Evolutionary conservation across 2,888 invertebrate genomes (phyloP).

Genomic region (Choreutis nemorana): DNA sequence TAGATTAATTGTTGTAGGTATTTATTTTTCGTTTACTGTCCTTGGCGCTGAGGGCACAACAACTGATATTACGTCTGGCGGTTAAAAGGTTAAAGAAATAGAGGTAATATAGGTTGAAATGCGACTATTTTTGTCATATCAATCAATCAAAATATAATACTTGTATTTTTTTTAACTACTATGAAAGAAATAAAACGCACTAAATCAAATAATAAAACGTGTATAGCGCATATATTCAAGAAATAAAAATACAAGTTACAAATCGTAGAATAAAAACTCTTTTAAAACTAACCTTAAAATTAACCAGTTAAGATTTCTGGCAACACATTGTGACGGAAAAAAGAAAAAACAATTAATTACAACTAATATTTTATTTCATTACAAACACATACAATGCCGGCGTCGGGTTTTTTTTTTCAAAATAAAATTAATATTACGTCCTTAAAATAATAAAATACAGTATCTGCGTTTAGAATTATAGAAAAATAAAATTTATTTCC

Average conservation of each 20-base stretch:
- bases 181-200: too few relatives aligned
- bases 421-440: slow-evolving; percentile 9
- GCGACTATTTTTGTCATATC: too few relatives aligned
- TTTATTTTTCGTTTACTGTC: too few relatives aligned
- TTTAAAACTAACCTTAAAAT: slow-evolving; percentile 33
- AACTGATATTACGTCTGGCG: too few relatives aligned
- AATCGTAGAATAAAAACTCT: slow-evolving; percentile 40
- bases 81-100: too few relatives aligned
- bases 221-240: slow-evolving; percentile 55
- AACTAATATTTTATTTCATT: slow-evolving; percentile 39
- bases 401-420: slow-evolving; percentile 24
- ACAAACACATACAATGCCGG: slow-evolving; percentile 28
- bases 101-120: too few relatives aligned
- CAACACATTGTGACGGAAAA: slow-evolving; percentile 11
- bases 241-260: slow-evolving; percentile 52
- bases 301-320: slow-evolving; percentile 9
- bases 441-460: slow-evolving; percentile 11
- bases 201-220: too few relatives aligned
- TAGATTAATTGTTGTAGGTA: too few relatives aligned
- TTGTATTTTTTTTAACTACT: too few relatives aligned
- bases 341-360: slow-evolving; percentile 17
- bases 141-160: too few relatives aligned
- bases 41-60: too few relatives aligned
- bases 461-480: slow-evolving; percentile 3
- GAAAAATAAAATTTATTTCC: too few relatives aligned